Base-by-base conservation (phyloP, 2,888 invertebrate genomes). In the Plagodis dolabraria region DNA sequence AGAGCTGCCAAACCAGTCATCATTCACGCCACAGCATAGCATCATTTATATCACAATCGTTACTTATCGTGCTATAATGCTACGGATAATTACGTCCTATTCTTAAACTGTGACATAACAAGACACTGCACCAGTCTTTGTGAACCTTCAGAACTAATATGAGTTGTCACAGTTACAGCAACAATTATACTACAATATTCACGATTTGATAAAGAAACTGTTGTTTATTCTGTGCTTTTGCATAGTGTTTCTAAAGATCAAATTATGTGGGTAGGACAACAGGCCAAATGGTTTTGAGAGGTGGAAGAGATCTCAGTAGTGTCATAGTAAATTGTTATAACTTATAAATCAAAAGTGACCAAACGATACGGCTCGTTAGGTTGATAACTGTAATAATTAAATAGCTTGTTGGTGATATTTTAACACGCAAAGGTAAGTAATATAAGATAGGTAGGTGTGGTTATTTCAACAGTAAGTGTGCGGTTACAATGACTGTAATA, bases 101-200 rank as follows among this genome's bases (percentile, higher is more conserved):
- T 56, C 53, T 56, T 61, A 34, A 56, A 5, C 47, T 43, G 53
- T 61, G 60, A 57, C 60, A 49, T 61, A 57, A 61, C 56, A 46
- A n/a, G 33, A 53, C 43, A 50, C 33, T 33, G 49, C 43, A 22
- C 22, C 22, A 22, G 40, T 40, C 40, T 40, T 10, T 40, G 5
- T 40, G 40, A 40, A 10, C 8, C 40, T 10, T 40, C 40, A 40
- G 5, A 40, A 40, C 40, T 8, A 10, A 5, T 8, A 8, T 7
- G 40, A 8, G 2, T 8, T 40, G 10, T 5, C 40, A 40, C 40
- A 40, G 40, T 10, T 40, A 9, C 8, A 10, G 40, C 10, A 9
- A 40, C 40, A 10, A 10, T 40, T 10, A 22, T 22, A 10, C 10
- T 40, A 9, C 1, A 10, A 40, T 1, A 10, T 10, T 40, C 10